phyloP scores from a whole-genome alignment of 2,888 invertebrate genomes.

The Drosophila fungiperda region DNA sequence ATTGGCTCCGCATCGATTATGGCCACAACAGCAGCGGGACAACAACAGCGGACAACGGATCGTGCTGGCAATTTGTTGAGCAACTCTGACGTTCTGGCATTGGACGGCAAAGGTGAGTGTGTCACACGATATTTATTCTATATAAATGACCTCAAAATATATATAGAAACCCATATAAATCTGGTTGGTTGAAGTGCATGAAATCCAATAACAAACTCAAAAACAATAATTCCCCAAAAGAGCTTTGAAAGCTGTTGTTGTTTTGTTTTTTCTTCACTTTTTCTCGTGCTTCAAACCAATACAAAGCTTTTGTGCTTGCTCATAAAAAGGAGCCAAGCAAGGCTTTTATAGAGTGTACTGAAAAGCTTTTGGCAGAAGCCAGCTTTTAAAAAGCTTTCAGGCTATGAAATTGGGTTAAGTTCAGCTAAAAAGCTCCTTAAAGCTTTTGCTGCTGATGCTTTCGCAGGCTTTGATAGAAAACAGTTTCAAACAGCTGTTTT shows the following conservation, averaged over 20 bases:
- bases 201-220: not conserved
- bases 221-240: too few relatives aligned
- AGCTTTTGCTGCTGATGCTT: not conserved
- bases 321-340: not conserved
- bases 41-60: conserved; percentile 51
- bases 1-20: conserved; percentile 52
- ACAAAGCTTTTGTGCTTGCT: not conserved
- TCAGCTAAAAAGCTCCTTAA: not conserved
- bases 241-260: conserved; percentile 3
- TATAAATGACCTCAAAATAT: not conserved
- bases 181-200: not conserved
- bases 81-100: conserved; percentile 76
- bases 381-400: not conserved
- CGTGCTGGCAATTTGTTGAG: conserved; percentile 45
- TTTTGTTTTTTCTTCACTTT: not conserved
- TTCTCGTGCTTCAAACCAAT: not conserved
- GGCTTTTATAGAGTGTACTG: not conserved
- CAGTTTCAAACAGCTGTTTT: not conserved
- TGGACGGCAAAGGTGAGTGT: conserved; percentile 87
- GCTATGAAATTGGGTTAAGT: not conserved
- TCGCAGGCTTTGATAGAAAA: not conserved
- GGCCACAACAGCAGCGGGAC: conserved; percentile 49
- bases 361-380: not conserved
- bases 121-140: not conserved
- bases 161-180: not conserved